Conservation (phyloP, 2,113 vertebrate species). For the Crypturellus undulatus region DNA sequence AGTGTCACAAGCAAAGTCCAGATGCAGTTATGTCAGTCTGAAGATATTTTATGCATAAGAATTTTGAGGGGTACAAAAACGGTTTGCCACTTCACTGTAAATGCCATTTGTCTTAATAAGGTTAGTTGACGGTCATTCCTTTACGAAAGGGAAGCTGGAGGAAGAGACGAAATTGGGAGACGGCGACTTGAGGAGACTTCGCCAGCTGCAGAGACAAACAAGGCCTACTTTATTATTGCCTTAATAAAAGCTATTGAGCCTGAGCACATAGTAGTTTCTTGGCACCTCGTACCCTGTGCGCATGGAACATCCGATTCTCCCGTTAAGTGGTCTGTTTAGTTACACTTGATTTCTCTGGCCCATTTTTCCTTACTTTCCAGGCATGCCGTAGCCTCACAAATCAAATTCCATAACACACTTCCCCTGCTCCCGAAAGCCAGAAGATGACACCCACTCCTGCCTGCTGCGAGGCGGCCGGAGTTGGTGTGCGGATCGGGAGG, state of each 20-base stretch:
- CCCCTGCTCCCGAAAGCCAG: not conserved
- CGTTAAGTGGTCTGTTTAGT: constrained; percentile 69
- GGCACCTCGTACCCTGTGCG: constrained; percentile 34
- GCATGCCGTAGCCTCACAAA: constrained; percentile 3
- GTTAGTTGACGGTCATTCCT: constrained; percentile 15
- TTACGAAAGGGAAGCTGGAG: constrained; percentile 27
- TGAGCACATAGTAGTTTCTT: constrained; percentile 78
- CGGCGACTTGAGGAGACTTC: constrained; percentile 69
- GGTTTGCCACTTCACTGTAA: not conserved
- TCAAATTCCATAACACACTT: not conserved
- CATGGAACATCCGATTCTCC: constrained; percentile 74
- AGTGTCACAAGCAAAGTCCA: not conserved
- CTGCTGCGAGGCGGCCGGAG: not conserved
- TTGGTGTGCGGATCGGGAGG: not conserved
- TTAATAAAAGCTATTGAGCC: constrained; percentile 82
- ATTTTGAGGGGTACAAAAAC: constrained; percentile 10
- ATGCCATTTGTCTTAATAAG: constrained; percentile 39
- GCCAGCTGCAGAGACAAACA: constrained; percentile 82
- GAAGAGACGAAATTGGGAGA: constrained; percentile 72
- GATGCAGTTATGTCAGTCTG: not conserved
- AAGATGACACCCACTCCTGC: not conserved
- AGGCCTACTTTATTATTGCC: constrained; percentile 84
- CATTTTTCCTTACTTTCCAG: constrained; percentile 55
- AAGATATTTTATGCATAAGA: not conserved
- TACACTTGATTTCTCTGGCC: constrained; percentile 58